These are phyloP conservation scores for Platichthys stellatus DNA, from an alignment of 2,113 vertebrate genomes.

Conservation along the genomic window DNA sequence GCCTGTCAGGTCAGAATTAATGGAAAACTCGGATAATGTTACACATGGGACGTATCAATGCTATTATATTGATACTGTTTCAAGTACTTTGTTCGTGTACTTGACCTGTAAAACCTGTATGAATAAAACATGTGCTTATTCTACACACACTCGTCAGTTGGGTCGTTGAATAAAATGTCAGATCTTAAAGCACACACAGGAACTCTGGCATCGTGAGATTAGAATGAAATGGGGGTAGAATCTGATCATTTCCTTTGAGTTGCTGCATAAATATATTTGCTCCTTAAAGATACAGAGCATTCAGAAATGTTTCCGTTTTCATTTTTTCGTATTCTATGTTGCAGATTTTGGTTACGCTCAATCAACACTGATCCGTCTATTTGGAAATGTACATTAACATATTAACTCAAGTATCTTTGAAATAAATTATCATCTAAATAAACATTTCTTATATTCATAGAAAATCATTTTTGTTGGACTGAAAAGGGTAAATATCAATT, in stretches of 20 bases:
- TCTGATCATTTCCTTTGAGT: not conserved
- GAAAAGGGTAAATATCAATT: too few species aligned
- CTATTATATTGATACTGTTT: not conserved
- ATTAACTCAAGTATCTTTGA: not conserved
- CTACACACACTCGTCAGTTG: not conserved
- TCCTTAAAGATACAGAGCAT: not conserved
- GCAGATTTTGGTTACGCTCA: not conserved
- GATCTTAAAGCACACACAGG: conserved; percentile 8
- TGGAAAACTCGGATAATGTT: conserved; percentile 12
- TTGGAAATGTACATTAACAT: too few species aligned
- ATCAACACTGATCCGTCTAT: too few species aligned
- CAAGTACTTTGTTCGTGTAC: not conserved
- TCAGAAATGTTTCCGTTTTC: not conserved
- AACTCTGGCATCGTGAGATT: not conserved
- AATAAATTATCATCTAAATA: too few species aligned
- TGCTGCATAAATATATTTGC: not conserved
- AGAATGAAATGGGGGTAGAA: not conserved
- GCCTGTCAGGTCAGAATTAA: conserved; percentile 18
- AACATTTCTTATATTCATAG: too few species aligned
- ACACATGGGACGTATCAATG: conserved; percentile 11
- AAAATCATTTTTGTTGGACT: too few species aligned
- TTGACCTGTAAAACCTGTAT: conserved; percentile 16
- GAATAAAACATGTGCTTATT: conserved; percentile 56
- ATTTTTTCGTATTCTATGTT: not conserved
- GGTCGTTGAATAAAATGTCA: conserved; percentile 13